These are phyloP conservation scores for Subanguina moxae DNA, from an alignment of 1,140 invertebrate genomes.

Conservation along the genomic window DNA sequence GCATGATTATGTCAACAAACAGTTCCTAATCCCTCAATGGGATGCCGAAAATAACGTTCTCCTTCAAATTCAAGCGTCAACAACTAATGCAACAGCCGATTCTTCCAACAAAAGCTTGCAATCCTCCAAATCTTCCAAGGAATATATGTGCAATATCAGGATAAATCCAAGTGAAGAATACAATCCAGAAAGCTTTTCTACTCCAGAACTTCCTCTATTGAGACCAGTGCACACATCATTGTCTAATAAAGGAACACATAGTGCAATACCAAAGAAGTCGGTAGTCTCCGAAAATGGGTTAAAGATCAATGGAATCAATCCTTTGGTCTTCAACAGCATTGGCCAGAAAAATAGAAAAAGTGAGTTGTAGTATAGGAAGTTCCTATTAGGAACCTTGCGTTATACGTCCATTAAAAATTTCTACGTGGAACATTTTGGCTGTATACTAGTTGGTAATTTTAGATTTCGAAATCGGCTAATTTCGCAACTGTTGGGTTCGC, in stretches of 20 bases:
- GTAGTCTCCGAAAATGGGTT: slow-evolving; percentile 23
- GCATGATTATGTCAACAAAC: neutral
- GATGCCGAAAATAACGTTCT: too few species aligned
- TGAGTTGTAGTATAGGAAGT: too few species aligned
- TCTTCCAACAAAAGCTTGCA: slow-evolving; percentile 6
- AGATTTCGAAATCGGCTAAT: too few species aligned
- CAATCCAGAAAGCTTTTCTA: too few species aligned
- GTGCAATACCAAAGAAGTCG: slow-evolving; percentile 15
- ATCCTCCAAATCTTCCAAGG: neutral
- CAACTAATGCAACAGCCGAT: neutral
- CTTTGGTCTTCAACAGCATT: slow-evolving; percentile 4
- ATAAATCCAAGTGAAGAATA: too few species aligned
- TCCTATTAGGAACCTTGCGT: too few species aligned
- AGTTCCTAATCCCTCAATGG: neutral
- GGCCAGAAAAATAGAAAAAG: slow-evolving; percentile 21
- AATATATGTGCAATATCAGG: too few species aligned
- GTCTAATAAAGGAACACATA: too few species aligned
- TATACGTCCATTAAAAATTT: too few species aligned
- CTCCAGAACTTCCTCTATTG: neutral
- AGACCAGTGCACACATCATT: neutral
- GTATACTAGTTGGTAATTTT: too few species aligned
- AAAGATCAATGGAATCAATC: slow-evolving; percentile 9
- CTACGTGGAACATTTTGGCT: neutral
- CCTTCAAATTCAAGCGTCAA: neutral
- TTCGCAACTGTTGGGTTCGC: too few species aligned